phyloP scores from a whole-genome alignment of 2,888 invertebrate species.

The Germaria angustata region DNA sequence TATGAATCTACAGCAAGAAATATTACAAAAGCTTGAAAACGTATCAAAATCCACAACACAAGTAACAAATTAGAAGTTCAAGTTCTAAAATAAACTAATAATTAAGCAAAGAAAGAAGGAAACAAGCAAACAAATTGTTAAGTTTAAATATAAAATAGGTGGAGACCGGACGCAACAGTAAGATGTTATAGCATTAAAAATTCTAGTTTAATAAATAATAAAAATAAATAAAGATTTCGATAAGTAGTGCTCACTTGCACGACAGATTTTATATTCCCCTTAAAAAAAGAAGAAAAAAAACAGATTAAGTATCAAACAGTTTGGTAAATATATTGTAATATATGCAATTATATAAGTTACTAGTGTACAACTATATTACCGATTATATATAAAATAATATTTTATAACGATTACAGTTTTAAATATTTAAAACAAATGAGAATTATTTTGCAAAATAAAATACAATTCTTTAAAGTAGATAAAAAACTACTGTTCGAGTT shows the following conservation, averaged over 20 bases:
- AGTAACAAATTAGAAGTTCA: constrained; percentile 26
- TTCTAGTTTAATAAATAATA: constrained; percentile 8
- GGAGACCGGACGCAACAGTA: constrained; percentile 21
- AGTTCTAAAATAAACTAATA: neutral
- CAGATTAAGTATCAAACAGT: neutral
- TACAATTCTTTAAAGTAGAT: neutral
- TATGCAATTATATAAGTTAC: constrained; percentile 1
- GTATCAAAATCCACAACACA: constrained; percentile 34
- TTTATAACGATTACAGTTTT: constrained; percentile 25
- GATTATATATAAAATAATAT: constrained; percentile 11
- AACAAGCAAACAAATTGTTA: constrained; percentile 6
- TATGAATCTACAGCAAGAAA: constrained; percentile 73
- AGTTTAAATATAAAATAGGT: constrained; percentile 31
- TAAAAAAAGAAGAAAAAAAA: constrained; percentile 14
- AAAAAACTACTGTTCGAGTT: neutral
- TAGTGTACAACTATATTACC: constrained; percentile 19
- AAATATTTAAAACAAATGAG: neutral
- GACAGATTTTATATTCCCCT: constrained; percentile 31
- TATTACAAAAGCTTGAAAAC: constrained; percentile 70
- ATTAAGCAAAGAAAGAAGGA: neutral
- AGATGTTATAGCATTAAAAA: constrained; percentile 41
- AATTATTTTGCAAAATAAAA: constrained; percentile 26
- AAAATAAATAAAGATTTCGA: neutral
- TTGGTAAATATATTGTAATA: constrained; percentile 15
- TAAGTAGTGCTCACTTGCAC: neutral